phyloP scores from a whole-genome alignment of 2,113 vertebrate genomes.

The Pyrgilauda ruficollis region DNA sequence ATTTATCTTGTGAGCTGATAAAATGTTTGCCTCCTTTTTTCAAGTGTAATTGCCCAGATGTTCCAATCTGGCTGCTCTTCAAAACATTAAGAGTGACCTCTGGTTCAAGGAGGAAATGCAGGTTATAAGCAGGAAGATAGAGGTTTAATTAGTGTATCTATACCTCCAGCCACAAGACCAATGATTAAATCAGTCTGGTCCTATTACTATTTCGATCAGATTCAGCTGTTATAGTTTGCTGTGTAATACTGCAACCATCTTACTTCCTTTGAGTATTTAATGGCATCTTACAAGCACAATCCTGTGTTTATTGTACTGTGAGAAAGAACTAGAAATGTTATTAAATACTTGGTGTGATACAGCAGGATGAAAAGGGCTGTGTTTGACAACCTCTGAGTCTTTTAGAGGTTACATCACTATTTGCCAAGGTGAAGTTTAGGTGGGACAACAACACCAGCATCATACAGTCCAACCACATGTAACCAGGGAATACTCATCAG shows the following conservation, averaged over 20 bases:
- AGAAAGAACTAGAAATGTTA: neutral
- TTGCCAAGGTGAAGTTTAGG: neutral
- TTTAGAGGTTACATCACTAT: neutral
- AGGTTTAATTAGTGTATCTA: neutral
- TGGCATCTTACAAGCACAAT: neutral
- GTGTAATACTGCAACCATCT: neutral
- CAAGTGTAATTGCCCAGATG: neutral
- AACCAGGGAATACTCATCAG: neutral
- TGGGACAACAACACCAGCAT: neutral
- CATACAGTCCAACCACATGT: fast-evolving
- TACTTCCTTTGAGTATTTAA: neutral
- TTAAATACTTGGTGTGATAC: neutral
- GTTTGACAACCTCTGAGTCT: neutral
- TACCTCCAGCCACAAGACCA: neutral
- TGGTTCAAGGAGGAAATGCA: neutral
- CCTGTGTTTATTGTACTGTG: neutral
- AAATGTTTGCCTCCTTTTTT: neutral
- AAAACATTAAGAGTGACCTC: neutral
- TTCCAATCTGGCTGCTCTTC: neutral
- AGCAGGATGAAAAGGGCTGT: neutral
- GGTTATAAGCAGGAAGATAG: neutral
- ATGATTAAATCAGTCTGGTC: neutral
- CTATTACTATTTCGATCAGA: neutral
- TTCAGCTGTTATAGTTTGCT: neutral
- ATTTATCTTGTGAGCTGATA: neutral